phyloP scores from a whole-genome alignment of 2,113 vertebrate genomes.

The Larimichthys crocea region DNA sequence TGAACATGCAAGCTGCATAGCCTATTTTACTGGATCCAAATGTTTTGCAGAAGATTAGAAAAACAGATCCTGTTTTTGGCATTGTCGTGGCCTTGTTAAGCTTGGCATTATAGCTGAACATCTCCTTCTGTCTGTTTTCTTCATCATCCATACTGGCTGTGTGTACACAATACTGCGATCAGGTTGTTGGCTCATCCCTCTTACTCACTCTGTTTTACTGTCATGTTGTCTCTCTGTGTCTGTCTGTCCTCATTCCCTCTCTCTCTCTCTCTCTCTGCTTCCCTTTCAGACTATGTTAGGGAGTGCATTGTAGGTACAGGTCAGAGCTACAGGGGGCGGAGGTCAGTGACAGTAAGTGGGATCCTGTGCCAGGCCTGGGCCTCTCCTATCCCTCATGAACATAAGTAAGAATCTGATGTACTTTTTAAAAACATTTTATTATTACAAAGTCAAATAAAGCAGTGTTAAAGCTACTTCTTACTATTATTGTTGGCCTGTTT shows the following conservation, averaged over 20 bases:
- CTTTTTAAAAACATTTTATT: constrained; percentile 6
- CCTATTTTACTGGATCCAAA: constrained; percentile 46
- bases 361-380: constrained; percentile 96
- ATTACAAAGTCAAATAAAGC: constrained; percentile 46
- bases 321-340: constrained; percentile 91
- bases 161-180: constrained; percentile 19
- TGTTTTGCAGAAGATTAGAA: constrained; percentile 59
- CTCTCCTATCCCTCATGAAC: constrained; percentile 95
- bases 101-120: constrained; percentile 41
- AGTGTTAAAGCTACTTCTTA: constrained; percentile 45
- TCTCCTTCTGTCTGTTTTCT: constrained; percentile 67
- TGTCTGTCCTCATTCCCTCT: neutral
- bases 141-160: constrained; percentile 56
- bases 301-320: constrained; percentile 96
- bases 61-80: constrained; percentile 74
- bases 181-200: constrained; percentile 36
- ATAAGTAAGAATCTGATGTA: constrained; percentile 89
- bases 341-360: constrained; percentile 91
- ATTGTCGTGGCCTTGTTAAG: constrained; percentile 47
- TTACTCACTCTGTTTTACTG: constrained; percentile 16
- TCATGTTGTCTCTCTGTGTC: constrained; percentile 3
- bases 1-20: constrained; percentile 39
- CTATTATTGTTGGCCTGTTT: constrained; percentile 54
- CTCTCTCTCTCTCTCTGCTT: constrained; percentile 3
- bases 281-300: constrained; percentile 88